Conservation (phyloP, 2,113 vertebrate species). For the Montifringilla adamsi region DNA sequence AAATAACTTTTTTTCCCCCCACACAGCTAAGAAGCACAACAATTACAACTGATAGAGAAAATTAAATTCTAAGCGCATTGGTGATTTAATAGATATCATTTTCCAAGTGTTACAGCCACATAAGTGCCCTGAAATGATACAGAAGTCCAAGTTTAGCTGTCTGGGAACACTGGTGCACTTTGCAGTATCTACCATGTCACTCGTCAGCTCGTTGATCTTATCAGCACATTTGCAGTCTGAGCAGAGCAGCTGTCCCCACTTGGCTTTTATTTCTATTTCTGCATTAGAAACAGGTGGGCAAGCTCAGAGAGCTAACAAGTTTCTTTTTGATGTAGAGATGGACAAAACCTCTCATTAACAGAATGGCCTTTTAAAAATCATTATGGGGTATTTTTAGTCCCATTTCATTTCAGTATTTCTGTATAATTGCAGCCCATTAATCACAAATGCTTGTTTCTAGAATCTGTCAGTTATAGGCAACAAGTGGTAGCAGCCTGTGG, state of each 20-base stretch:
- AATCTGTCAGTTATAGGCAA: neutral
- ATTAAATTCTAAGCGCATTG: conserved; percentile 64
- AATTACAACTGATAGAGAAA: conserved; percentile 66
- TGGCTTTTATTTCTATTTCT: conserved; percentile 57
- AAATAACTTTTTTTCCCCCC: neutral
- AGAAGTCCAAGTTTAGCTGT: conserved; percentile 1
- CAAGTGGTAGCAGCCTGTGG: neutral
- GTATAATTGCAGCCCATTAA: conserved; percentile 18
- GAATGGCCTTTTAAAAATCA: conserved; percentile 16
- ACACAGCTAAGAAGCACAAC: conserved; percentile 53
- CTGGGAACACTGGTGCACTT: neutral
- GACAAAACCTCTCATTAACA: conserved; percentile 50
- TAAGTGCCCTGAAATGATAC: neutral
- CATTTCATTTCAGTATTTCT: conserved; percentile 1
- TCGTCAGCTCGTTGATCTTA: conserved; percentile 17
- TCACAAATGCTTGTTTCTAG: conserved; percentile 10
- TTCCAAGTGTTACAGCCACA: conserved; percentile 28
- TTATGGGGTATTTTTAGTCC: conserved; percentile 33
- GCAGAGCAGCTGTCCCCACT: conserved; percentile 33
- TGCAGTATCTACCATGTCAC: conserved; percentile 8
- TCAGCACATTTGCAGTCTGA: conserved; percentile 43
- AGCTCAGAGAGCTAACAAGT: conserved; percentile 48
- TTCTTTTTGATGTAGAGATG: conserved; percentile 43
- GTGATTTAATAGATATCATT: conserved; percentile 63
- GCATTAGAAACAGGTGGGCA: conserved; percentile 49